These are phyloP conservation scores for Myotis planiceps DNA, from an alignment of 2,797 vertebrate genomes.

Conservation along the genomic window DNA sequence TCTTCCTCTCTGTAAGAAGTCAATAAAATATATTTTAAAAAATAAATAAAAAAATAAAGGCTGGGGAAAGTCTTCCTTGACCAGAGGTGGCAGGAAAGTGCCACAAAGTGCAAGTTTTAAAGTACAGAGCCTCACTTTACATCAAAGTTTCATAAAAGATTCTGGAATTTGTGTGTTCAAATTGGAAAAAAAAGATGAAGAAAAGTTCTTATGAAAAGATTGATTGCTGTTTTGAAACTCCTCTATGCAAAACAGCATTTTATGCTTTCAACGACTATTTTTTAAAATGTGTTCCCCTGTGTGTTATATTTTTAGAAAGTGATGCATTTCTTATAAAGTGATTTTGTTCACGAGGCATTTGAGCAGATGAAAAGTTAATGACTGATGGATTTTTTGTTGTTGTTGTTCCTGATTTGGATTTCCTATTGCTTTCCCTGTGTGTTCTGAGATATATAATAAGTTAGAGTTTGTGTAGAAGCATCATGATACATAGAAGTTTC, in stretches of 20 bases:
- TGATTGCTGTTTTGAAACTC: not conserved
- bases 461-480: not conserved
- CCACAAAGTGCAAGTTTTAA: rapidly evolving
- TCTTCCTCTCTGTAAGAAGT: no score
- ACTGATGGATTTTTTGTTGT: not conserved
- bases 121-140: not conserved
- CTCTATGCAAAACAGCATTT: not conserved
- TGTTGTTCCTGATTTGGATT: not conserved
- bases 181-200: not conserved
- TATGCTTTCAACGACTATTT: not conserved
- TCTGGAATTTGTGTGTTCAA: not conserved
- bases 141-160: not conserved
- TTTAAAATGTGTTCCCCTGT: not conserved
- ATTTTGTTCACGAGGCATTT: not conserved
- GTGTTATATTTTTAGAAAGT: not conserved
- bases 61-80: not conserved
- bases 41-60: no score
- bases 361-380: not conserved
- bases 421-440: not conserved
- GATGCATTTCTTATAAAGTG: not conserved
- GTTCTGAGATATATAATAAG: not conserved
- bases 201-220: not conserved
- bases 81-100: not conserved
- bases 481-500: not conserved
- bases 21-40: no score